These are phyloP conservation scores for Amniataba percoides DNA, from an alignment of 2,797 vertebrate genomes.

Conservation along the genomic window DNA sequence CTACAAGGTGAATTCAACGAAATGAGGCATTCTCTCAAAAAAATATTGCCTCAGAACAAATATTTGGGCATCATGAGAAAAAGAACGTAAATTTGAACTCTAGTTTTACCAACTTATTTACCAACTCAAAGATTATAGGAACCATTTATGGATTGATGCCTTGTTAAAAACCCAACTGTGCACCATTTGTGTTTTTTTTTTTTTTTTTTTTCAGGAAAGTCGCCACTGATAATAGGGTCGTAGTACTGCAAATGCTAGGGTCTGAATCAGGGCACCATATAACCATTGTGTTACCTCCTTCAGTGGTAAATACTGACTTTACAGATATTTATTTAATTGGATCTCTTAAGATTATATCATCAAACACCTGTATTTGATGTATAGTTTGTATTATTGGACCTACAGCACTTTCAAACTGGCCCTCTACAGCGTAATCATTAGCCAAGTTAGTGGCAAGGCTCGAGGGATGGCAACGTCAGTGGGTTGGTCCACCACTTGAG, in stretches of 20 bases:
- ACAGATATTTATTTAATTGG: too few species aligned
- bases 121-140: too few species aligned
- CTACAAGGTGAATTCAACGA: constrained; percentile 40
- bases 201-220: too few species aligned
- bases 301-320: too few species aligned
- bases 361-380: not conserved
- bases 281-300: too few species aligned
- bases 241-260: too few species aligned
- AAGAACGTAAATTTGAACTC: not conserved
- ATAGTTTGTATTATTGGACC: not conserved
- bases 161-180: too few species aligned
- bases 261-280: too few species aligned
- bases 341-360: too few species aligned
- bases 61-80: not conserved
- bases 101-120: not conserved
- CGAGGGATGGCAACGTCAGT: not conserved
- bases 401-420: not conserved
- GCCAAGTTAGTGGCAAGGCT: not conserved
- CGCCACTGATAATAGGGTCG: too few species aligned
- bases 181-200: too few species aligned
- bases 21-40: constrained; percentile 33
- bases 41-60: constrained; percentile 24
- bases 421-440: not conserved
- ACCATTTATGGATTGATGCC: too few species aligned
- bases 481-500: not conserved